Conservation (phyloP, 1,140 invertebrate species). For the Tachypleus tridentatus region DNA sequence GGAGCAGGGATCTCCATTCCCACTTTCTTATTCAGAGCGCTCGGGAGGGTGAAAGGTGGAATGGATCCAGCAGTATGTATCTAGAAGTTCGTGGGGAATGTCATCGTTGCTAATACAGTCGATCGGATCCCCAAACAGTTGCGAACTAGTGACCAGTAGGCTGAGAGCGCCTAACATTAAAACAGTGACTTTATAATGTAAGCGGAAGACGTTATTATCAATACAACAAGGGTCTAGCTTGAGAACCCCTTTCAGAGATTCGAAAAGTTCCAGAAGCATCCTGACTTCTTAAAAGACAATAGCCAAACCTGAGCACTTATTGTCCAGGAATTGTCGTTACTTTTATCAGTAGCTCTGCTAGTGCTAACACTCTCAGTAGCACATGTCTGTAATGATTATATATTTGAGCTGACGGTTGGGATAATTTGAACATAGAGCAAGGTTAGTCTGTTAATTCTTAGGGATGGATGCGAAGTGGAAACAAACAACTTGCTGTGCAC, state of each 20-base stretch:
- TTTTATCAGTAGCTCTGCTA: too few species aligned
- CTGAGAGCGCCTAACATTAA: constrained; percentile 84
- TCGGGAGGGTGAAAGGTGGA: constrained; percentile 52
- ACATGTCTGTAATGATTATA: too few species aligned
- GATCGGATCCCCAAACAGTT: constrained; percentile 90
- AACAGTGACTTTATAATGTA: constrained; percentile 90
- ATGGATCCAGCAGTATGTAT: constrained; percentile 87
- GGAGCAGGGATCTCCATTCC: constrained; percentile 27
- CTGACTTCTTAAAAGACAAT: constrained; percentile 59
- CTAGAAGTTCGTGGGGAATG: constrained; percentile 71
- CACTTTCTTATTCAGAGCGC: constrained; percentile 20
- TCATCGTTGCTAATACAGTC: constrained; percentile 79
- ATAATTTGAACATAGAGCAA: too few species aligned
- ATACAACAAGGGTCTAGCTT: constrained; percentile 84
- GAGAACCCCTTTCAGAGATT: constrained; percentile 76
- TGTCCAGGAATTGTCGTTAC: too few species aligned
- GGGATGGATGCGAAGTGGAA: too few species aligned
- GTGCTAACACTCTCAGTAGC: too few species aligned
- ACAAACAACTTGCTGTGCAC: too few species aligned
- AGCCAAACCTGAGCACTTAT: too few species aligned
- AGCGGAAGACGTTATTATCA: constrained; percentile 85
- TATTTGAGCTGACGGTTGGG: too few species aligned
- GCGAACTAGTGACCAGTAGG: constrained; percentile 78
- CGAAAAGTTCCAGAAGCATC: constrained; percentile 67
- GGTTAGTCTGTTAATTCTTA: too few species aligned